Evolutionary conservation across 2,888 invertebrate genomes (phyloP).

Genomic region (Drosophila hawaiiensis): DNA sequence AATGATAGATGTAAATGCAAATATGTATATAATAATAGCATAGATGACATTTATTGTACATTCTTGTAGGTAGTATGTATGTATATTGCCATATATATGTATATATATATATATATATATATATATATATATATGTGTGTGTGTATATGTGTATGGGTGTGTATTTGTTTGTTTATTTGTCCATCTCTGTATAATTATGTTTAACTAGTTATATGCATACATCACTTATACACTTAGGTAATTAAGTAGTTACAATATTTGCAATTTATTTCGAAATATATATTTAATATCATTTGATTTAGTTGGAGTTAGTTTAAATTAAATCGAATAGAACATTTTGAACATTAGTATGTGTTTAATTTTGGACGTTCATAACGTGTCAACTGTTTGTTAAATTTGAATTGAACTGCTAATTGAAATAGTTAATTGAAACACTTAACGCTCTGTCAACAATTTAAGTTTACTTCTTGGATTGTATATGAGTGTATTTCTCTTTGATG

Average conservation of each 20-base stretch:
- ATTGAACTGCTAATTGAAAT: conserved; percentile 61
- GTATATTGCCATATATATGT: conserved; percentile 18
- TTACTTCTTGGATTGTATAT: conserved; percentile 40
- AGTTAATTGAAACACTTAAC: conserved; percentile 60
- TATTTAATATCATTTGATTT: conserved; percentile 44
- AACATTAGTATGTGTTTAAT: conserved; percentile 19
- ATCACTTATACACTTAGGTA: conserved; percentile 44
- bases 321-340: conserved; percentile 62
- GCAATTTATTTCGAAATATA: conserved; percentile 59
- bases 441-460: conserved; percentile 48
- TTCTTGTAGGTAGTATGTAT: conserved; percentile 49
- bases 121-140: conserved; percentile 31
- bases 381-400: conserved; percentile 47
- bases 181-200: conserved; percentile 39
- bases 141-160: conserved; percentile 13
- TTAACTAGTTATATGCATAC: conserved; percentile 48
- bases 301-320: conserved; percentile 48
- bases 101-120: conserved; percentile 12
- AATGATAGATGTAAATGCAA: conserved; percentile 62
- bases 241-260: conserved; percentile 30
- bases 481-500: conserved; percentile 19
- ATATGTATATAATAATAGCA: conserved; percentile 43
- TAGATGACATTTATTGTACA: conserved; percentile 58
- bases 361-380: conserved; percentile 42
- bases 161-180: conserved; percentile 10